Conservation (phyloP, 1,140 invertebrate species). For the Propsilocerus akamusi region DNA sequence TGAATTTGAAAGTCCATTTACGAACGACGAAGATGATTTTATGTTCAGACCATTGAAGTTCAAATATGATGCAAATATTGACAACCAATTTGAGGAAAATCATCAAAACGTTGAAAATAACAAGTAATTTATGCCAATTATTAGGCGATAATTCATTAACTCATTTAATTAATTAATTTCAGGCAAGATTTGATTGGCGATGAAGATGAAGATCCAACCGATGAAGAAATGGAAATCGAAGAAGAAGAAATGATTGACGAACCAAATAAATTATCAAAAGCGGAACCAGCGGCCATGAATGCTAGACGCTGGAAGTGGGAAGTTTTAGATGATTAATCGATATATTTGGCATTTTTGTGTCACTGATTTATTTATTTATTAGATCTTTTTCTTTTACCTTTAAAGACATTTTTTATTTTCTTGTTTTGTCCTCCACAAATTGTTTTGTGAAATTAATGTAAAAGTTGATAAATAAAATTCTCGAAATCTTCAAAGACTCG, state of each 20-base stretch:
- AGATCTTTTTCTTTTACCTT: too few relatives aligned
- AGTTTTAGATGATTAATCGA: too few relatives aligned
- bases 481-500: too few relatives aligned
- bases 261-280: too few relatives aligned
- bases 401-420: too few relatives aligned
- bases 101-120: neutral
- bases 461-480: too few relatives aligned
- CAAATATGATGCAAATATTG: too few relatives aligned
- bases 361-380: too few relatives aligned
- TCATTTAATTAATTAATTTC: neutral
- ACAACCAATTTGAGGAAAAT: too few relatives aligned
- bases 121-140: neutral
- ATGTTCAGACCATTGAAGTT: neutral
- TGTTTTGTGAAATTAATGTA: too few relatives aligned
- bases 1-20: neutral
- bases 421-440: too few relatives aligned
- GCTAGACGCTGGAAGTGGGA: conserved; percentile 1
- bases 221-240: neutral
- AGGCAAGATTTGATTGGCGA: neutral
- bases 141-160: neutral
- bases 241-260: neutral
- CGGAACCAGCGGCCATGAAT: neutral
- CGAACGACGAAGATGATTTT: neutral
- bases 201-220: neutral
- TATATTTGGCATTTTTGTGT: too few relatives aligned